A percentile compares a stretch with the other conserved stretches of the same genome.
These are phyloP conservation scores for Spinus pinus DNA, from an alignment of 2,797 vertebrate species.

Conservation along the genomic window DNA sequence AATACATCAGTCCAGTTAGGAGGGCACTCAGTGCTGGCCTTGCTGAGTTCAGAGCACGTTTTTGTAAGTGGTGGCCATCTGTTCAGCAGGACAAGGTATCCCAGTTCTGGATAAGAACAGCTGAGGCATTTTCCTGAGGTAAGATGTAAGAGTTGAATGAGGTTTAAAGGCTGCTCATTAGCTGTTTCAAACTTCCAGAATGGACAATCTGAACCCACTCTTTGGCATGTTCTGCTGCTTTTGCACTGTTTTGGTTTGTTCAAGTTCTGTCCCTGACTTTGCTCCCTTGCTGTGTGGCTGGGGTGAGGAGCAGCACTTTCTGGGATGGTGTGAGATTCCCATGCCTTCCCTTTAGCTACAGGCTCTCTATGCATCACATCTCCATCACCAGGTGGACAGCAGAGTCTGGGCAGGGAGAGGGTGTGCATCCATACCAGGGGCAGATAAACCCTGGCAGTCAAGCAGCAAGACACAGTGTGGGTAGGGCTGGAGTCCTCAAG, in stretches of 20 bases:
- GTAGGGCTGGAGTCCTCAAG: background rate
- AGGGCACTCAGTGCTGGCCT: background rate
- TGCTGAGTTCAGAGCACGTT: background rate
- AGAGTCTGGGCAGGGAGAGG: background rate
- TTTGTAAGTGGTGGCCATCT: background rate
- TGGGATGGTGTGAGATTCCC: rapidly evolving
- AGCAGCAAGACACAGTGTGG: background rate
- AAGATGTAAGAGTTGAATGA: background rate
- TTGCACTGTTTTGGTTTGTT: background rate
- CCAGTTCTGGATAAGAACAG: background rate
- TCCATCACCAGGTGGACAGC: background rate
- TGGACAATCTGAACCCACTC: background rate
- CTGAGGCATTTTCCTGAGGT: background rate
- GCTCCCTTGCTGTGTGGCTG: background rate
- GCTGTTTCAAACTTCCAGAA: background rate
- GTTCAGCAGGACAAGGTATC: background rate
- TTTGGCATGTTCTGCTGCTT: background rate
- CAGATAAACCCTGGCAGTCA: background rate
- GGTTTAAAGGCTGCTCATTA: background rate
- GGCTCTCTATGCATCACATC: background rate
- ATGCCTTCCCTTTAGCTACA: rapidly evolving
- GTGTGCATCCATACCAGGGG: rapidly evolving
- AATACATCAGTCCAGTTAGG: background rate
- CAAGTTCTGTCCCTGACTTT: background rate
- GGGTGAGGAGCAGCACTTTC: background rate